phyloP scores from a whole-genome alignment of 2,113 vertebrate species.

The Rhinopithecus roxellana region DNA sequence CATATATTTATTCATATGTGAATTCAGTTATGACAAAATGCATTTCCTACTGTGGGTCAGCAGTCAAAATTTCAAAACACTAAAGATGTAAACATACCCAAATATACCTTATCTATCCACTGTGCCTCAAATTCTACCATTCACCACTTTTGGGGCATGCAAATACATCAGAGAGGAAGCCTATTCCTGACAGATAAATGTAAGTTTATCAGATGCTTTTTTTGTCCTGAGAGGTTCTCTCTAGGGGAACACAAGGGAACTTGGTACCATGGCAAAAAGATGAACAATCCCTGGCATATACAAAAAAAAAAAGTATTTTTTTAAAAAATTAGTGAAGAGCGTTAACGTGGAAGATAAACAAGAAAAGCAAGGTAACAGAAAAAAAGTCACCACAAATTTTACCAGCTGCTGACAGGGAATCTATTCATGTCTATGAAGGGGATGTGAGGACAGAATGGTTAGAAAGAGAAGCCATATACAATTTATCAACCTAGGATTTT shows the following conservation, averaged over 20 bases:
- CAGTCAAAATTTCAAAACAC: neutral
- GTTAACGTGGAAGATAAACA: neutral
- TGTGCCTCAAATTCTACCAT: neutral
- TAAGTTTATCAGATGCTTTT: neutral
- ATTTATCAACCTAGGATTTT: neutral
- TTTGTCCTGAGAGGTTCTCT: neutral
- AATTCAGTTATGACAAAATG: neutral
- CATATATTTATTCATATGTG: neutral
- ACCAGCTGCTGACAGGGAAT: neutral
- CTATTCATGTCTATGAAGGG: neutral
- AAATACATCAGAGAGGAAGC: neutral
- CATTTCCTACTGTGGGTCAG: neutral
- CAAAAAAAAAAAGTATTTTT: neutral
- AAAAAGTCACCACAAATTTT: neutral
- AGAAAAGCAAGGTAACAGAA: neutral
- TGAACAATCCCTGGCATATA: neutral
- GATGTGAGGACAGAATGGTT: neutral
- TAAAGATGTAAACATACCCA: neutral
- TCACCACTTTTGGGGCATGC: neutral
- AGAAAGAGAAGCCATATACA: neutral
- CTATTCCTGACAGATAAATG: neutral
- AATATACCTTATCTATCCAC: neutral
- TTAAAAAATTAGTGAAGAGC: neutral
- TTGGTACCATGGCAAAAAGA: neutral
- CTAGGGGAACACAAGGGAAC: neutral